phyloP scores from a whole-genome alignment of 2,888 invertebrate species.

The Stegana nigrithorax region DNA sequence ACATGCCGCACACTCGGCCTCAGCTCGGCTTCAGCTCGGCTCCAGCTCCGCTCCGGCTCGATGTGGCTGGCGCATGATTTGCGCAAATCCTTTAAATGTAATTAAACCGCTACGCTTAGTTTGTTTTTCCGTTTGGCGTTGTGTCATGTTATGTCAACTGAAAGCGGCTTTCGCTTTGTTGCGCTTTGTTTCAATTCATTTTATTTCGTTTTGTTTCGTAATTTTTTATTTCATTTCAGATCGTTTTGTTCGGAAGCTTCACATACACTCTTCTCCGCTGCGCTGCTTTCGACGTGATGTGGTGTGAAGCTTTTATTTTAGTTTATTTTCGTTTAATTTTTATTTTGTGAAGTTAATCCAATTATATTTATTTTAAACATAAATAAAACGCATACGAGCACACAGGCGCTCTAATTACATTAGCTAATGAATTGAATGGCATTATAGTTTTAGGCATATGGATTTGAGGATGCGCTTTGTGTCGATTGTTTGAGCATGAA shows the following conservation, averaged over 20 bases:
- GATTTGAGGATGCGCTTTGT: constrained; percentile 30
- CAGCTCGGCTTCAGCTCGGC: too few species aligned
- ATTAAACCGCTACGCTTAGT: constrained; percentile 38
- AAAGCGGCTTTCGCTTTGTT: constrained; percentile 7
- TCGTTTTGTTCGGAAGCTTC: neutral
- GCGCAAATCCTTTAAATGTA: constrained; percentile 41
- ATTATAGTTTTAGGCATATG: constrained; percentile 44
- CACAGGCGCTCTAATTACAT: constrained; percentile 40
- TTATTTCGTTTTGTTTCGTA: constrained; percentile 23
- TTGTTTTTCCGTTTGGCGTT: neutral
- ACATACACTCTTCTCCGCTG: neutral
- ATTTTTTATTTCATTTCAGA: constrained; percentile 39
- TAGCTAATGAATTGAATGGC: constrained; percentile 54
- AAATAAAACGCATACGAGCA: neutral
- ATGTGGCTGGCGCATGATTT: constrained; percentile 33
- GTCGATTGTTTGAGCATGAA: neutral
- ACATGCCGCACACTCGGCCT: too few species aligned
- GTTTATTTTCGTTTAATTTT: neutral
- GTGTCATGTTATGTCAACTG: constrained; percentile 9
- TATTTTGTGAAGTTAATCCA: constrained; percentile 38
- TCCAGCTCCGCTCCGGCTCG: constrained; percentile 24
- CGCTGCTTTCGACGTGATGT: neutral
- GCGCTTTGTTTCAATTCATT: neutral
- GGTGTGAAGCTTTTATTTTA: neutral
- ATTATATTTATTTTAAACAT: constrained; percentile 33